Conservation (phyloP, 1,140 invertebrate genomes). For the Drosophila eugracilis region DNA sequence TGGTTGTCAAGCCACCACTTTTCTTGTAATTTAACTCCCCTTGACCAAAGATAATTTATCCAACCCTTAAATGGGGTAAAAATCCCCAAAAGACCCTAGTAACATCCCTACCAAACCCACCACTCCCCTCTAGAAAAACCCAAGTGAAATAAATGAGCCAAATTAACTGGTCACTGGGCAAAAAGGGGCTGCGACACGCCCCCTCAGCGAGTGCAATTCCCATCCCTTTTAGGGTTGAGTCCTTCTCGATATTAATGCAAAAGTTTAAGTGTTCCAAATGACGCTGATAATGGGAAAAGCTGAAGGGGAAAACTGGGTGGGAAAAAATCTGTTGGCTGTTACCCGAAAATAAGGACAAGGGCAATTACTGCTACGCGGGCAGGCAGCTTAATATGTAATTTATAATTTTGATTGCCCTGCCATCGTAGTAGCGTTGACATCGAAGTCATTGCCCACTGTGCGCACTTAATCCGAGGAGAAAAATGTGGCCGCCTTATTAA, state of each 20-base stretch:
- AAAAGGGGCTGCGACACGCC: slow-evolving; percentile 8
- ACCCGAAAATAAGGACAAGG: slow-evolving; percentile 18
- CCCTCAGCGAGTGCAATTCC: slow-evolving; percentile 6
- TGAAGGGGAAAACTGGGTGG: slow-evolving; percentile 8
- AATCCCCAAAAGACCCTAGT: not conserved
- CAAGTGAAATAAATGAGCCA: slow-evolving; percentile 50
- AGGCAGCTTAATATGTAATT: slow-evolving; percentile 58
- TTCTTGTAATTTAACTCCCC: not conserved
- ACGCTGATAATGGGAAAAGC: slow-evolving; percentile 56
- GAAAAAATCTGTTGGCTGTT: not conserved
- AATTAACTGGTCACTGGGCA: slow-evolving; percentile 43
- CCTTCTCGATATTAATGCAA: slow-evolving; percentile 41
- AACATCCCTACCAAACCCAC: too few relatives aligned
- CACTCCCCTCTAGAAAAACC: too few relatives aligned
- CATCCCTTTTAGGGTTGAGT: not conserved
- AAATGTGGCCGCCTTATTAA: slow-evolving; percentile 48
- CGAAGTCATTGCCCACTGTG: slow-evolving; percentile 32
- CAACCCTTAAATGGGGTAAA: slow-evolving; percentile 10
- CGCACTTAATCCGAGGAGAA: slow-evolving; percentile 50
- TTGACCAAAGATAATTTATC: slow-evolving; percentile 7
- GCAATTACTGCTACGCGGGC: slow-evolving; percentile 13
- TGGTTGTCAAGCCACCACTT: not conserved
- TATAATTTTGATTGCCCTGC: slow-evolving; percentile 59
- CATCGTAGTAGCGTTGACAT: slow-evolving; percentile 49
- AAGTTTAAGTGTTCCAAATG: slow-evolving; percentile 58